Conservation (phyloP, 2,797 vertebrate genomes). For the Spea hammondii region DNA sequence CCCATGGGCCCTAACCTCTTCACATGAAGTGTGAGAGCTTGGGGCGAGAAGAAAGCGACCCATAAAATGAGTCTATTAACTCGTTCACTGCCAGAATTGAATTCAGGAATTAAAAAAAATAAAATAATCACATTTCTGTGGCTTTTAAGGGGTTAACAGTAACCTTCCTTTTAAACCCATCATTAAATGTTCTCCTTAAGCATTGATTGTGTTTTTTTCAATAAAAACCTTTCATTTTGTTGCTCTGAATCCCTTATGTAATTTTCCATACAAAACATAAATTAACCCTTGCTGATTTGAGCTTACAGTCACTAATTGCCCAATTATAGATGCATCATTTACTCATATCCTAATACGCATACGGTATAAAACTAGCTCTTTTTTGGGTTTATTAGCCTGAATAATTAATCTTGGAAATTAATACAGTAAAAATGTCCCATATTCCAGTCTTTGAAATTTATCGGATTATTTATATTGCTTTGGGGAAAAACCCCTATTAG, state of each 20-base stretch:
- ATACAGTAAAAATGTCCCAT: no score
- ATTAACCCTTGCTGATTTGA: neutral
- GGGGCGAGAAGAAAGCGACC: neutral
- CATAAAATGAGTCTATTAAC: neutral
- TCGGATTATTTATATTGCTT: no score
- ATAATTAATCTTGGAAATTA: no score
- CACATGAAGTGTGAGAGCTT: conserved; percentile 1
- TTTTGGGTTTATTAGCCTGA: no score
- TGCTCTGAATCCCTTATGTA: neutral
- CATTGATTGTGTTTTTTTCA: no score
- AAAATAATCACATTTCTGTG: no score
- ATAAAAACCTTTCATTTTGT: neutral
- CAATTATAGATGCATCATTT: conserved; percentile 19
- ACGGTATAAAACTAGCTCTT: neutral
- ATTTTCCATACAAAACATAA: conserved; percentile 2
- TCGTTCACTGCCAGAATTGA: neutral
- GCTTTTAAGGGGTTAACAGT: no score
- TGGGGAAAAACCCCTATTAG: no score
- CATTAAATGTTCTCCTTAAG: no score
- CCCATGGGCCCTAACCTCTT: neutral
- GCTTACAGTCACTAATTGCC: neutral
- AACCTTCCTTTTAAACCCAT: no score
- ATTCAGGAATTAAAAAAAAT: no score
- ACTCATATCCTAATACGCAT: neutral
- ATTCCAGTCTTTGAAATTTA: no score